phyloP scores from a whole-genome alignment of 2,888 invertebrate genomes.

The Dryomyza anilis region DNA sequence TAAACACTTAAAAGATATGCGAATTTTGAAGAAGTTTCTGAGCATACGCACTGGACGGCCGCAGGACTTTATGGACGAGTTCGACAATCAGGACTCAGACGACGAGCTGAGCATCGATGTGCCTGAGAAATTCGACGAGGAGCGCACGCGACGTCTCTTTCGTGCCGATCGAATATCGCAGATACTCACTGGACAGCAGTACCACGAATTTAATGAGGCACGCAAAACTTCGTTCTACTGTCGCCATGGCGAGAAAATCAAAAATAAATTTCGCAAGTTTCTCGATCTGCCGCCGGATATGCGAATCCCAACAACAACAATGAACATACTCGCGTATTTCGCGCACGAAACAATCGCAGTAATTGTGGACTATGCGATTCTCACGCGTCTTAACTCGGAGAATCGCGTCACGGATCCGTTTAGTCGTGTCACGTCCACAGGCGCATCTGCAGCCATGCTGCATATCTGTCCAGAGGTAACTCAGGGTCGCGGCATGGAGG shows the following conservation, averaged over 20 bases:
- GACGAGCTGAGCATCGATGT: conserved; percentile 64
- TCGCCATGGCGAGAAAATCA: conserved; percentile 64
- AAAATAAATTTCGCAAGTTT: conserved; percentile 68
- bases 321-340: conserved; percentile 81
- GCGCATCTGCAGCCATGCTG: conserved; percentile 58
- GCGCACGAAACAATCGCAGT: conserved; percentile 91
- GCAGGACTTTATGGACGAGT: conserved; percentile 58
- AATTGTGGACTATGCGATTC: conserved; percentile 81
- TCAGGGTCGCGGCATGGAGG: conserved; percentile 67
- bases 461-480: conserved; percentile 61
- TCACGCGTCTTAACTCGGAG: conserved; percentile 78
- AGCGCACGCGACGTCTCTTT: conserved; percentile 60
- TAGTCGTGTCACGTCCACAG: conserved; percentile 65
- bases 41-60: conserved; percentile 55
- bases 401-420: conserved; percentile 73
- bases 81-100: conserved; percentile 63
- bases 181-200: conserved; percentile 66
- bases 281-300: conserved; percentile 69
- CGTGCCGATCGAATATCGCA: conserved; percentile 69
- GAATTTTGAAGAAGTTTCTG: conserved; percentile 56
- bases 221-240: conserved; percentile 75
- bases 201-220: conserved; percentile 80
- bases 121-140: conserved; percentile 60
- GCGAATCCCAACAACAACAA: conserved; percentile 68
- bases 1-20: conserved; percentile 72